Evolutionary conservation across 2,888 invertebrate genomes (phyloP), one percentile per base, ranked within the genome.

Genomic region (Melipona beecheii): DNA sequence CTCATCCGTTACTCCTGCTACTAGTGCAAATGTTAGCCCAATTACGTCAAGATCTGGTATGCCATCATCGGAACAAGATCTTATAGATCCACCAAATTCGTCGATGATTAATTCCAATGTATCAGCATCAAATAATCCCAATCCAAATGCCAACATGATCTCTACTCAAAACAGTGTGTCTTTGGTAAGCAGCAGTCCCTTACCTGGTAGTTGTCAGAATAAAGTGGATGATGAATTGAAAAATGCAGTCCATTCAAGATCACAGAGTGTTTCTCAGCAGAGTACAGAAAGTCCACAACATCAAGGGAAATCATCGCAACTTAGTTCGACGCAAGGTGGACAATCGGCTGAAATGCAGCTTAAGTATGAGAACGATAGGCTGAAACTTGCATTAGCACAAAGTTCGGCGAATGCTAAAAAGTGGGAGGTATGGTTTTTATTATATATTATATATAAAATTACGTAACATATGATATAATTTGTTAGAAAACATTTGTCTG

Each of bases 371-470:
- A 99, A 99, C 94, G 99, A 99, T 94, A 96, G 99, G 89, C 96
- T 99, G 90, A 99, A 99, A 95, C 96, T 99, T 88, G 99, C 99
- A 31, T 95, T 99, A 87, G 98, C 98, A 75, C 99, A 99, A 95
- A 99, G 99, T 95, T 99, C 99, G 71, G 98, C 99, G 62, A 99
- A 99, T 95, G 99, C 99, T 17, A 99, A 99, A 95, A 99, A 99
- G 94, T 99, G 99, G 99, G 99, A 99, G 95, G 94, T 94, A 86
- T 54, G 89, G 31, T 56, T 31, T 24, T 19, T 15, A n/a, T 56
- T 5, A 54, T n/a, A n/a, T n/a, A n/a, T 19, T 2, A 69, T 72
- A 52, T 31, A 31, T n/a, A 65, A 52, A 15, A 50, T 52, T 64
- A 56, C 17, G 0, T 49, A 43, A 4, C 11, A 24, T 62, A n/a